Base-by-base conservation (phyloP, 2,888 invertebrate genomes). In the Agapetus fuscipes region DNA sequence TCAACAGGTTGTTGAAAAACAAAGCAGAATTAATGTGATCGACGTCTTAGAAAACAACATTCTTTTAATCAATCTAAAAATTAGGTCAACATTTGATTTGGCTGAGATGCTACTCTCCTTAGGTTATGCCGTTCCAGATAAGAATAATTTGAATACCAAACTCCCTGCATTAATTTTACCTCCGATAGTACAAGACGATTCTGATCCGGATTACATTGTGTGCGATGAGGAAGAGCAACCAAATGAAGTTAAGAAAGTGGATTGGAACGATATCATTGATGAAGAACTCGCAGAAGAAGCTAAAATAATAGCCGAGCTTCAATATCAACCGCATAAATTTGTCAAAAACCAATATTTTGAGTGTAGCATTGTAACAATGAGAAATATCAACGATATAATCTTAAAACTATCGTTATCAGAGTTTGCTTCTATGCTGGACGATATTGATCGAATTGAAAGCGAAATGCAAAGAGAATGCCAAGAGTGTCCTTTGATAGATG, bases 1-100 rank as follows among this genome's bases (percentile, higher is more conserved):
- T 50, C 59, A 59, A 2, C 55, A 54, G 1, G 39, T 82, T 2
- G 76, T 82, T 0, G 75, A 76, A 28, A 72, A 76, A 46, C 48
- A 66, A 6, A 74, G 75, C 50, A 56, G 56, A 6, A 57, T 83
- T 1, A 65, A 65, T 25, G 53, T 74, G 3, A 52, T 59, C 3
- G 63, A 66, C 1, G 53, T 60, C 17, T 50, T 57, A 12, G 49
- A 60, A 10, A 55, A 54, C n/a, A 66, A 55, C 15, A 39, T 62
- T 4, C 41, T 54, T 14, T 61, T 62, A 2, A 55, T 68, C 6
- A 61, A 62, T 20, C 48, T 69, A 11, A 64, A 61, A 48, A 61
- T 58, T 34, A 56, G 63, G 31, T 25, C 12, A 10, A 61, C 61
- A 34, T 50, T 65, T 2, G 62, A 60, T 52, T 59, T 74, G 6